A percentile compares a stretch with the other conserved stretches of the same genome.
These are phyloP conservation scores for Tinea pellionella DNA, from an alignment of 2,888 invertebrate species.

Conservation along the genomic window DNA sequence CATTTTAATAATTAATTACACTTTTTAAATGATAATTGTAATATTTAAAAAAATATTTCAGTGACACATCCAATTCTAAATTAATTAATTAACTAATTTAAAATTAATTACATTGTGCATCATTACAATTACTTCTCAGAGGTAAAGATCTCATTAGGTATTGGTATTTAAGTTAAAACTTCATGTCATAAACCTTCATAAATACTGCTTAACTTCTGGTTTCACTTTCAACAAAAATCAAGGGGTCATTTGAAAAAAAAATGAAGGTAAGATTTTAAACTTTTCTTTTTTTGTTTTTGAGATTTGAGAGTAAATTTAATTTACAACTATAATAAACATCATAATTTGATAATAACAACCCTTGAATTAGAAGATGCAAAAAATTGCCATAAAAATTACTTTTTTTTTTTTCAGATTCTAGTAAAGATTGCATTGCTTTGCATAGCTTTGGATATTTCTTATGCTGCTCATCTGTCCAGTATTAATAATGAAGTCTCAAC, in stretches of 20 bases:
- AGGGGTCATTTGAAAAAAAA: background rate
- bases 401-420: background rate
- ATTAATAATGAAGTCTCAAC: background rate
- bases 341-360: too few species aligned
- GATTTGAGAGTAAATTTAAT: too few species aligned
- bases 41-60: too few species aligned
- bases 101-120: too few species aligned
- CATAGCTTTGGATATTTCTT: background rate
- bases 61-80: too few species aligned
- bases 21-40: too few species aligned
- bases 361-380: too few species aligned
- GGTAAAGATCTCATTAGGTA: background rate
- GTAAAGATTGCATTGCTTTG: background rate
- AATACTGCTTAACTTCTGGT: background rate
- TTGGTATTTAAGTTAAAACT: background rate
- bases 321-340: too few species aligned
- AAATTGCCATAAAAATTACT: too few species aligned
- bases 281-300: background rate
- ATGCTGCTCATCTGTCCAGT: background rate
- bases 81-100: too few species aligned
- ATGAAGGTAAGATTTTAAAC: background rate
- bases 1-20: too few species aligned
- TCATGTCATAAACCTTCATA: background rate
- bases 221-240: background rate
- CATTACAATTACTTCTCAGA: too few species aligned